Percentiles rank a stretch among this genome's conserved stretches.
These are phyloP conservation scores for Drosophila paulistorum DNA, from an alignment of 1,140 invertebrate genomes.

Conservation along the genomic window DNA sequence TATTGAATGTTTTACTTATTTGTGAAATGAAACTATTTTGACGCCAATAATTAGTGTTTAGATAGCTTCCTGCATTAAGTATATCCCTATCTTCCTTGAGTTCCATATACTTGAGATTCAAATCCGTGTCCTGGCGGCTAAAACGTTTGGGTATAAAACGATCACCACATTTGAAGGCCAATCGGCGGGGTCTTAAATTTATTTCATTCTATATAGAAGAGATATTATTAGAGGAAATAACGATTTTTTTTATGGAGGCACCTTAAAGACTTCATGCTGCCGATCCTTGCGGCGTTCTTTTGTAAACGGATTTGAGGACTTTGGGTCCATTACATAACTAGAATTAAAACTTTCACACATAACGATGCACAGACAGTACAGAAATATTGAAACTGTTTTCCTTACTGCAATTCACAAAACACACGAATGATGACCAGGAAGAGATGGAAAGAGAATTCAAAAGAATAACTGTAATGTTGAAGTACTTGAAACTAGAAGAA, in stretches of 20 bases:
- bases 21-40: slow-evolving; percentile 50
- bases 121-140: slow-evolving; percentile 37
- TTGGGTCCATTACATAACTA: slow-evolving; percentile 46
- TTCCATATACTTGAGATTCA: slow-evolving; percentile 59
- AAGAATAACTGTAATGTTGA: background rate
- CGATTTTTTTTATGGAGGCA: background rate
- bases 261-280: slow-evolving; percentile 54
- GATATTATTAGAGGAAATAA: too few species aligned
- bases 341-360: slow-evolving; percentile 64
- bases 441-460: background rate
- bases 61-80: slow-evolving; percentile 36
- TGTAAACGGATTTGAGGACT: slow-evolving; percentile 42
- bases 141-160: slow-evolving; percentile 76
- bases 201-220: slow-evolving; percentile 20
- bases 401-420: background rate
- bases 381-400: slow-evolving; percentile 9
- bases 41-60: slow-evolving; percentile 60
- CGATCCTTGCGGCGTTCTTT: slow-evolving; percentile 58
- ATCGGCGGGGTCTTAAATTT: background rate
- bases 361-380: slow-evolving; percentile 34
- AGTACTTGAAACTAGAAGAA: background rate
- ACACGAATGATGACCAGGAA: background rate
- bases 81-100: slow-evolving; percentile 59
- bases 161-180: slow-evolving; percentile 47
- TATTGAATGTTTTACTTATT: slow-evolving; percentile 53